These are phyloP conservation scores for Acropora yongei DNA, from an alignment of 64 coral and sea anemone species.

Conservation along the genomic window DNA sequence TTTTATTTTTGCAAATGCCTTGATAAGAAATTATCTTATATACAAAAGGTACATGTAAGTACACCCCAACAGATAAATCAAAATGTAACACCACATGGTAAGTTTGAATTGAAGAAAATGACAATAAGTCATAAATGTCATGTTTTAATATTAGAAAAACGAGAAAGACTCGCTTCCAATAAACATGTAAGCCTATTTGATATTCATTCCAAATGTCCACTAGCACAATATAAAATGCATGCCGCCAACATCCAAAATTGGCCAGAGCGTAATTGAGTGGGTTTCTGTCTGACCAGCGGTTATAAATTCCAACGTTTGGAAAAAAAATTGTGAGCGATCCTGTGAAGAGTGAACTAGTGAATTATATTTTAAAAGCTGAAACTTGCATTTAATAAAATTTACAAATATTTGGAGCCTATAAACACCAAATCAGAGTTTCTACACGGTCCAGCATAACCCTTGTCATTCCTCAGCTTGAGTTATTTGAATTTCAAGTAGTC, in stretches of 20 bases:
- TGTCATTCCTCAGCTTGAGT: constrained; percentile 22
- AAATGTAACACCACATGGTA: constrained; percentile 17
- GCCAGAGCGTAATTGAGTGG: constrained; percentile 11
- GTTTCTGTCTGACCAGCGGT: constrained; percentile 7
- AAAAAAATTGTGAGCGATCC: constrained; percentile 2
- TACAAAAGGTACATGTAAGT: constrained; percentile 28
- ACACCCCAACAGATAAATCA: constrained; percentile 17
- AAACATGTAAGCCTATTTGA: background rate
- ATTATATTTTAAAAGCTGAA: background rate
- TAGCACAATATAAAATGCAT: constrained; percentile 8
- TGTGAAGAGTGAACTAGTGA: constrained; percentile 10
- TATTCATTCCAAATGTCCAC: background rate
- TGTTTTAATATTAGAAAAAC: background rate
- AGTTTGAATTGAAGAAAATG: constrained; percentile 28
- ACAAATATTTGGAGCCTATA: constrained; percentile 19
- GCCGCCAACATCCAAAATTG: constrained; percentile 17
- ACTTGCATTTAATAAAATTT: constrained; percentile 14
- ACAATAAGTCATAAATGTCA: constrained; percentile 23
- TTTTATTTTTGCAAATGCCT: constrained; percentile 25
- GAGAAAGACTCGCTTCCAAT: background rate
- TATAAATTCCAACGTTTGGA: background rate
- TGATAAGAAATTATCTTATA: constrained; percentile 3
- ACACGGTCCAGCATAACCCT: constrained; percentile 27
- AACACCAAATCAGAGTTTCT: constrained; percentile 40
- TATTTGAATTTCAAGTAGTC: constrained; percentile 29